Evolutionary conservation across 2,888 invertebrate species (phyloP).

Genomic region (Monopis laevigella): DNA sequence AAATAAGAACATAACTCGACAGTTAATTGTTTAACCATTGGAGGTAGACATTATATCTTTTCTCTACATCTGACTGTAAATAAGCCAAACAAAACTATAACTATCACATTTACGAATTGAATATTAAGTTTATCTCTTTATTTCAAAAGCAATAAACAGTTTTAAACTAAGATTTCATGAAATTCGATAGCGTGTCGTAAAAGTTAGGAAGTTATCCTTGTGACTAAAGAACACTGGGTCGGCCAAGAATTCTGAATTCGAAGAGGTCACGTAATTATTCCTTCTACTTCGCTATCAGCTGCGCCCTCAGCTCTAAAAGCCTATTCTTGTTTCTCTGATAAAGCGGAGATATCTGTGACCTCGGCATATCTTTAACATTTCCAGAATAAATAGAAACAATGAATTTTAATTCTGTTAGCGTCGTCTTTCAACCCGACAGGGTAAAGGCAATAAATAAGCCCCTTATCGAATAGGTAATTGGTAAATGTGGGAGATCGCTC

Average conservation of each 20-base stretch:
- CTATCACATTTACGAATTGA: no score
- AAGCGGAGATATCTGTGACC: constrained; percentile 57
- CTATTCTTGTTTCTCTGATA: constrained; percentile 60
- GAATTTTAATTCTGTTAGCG: constrained; percentile 57
- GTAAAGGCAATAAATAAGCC: constrained; percentile 49
- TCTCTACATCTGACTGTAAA: no score
- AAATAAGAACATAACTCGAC: no score
- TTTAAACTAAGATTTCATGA: constrained; percentile 31
- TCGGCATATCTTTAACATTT: constrained; percentile 42
- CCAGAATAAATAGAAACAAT: constrained; percentile 61
- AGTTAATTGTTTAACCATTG: no score
- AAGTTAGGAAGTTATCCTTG: constrained; percentile 24
- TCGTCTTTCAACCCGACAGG: constrained; percentile 21
- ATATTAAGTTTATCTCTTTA: no score
- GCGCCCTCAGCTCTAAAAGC: constrained; percentile 52
- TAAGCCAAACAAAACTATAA: no score
- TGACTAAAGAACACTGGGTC: constrained; percentile 28
- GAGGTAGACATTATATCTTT: no score
- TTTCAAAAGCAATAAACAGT: constrained; percentile 28
- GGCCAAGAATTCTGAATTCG: constrained; percentile 32
- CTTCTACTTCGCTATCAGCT: constrained; percentile 34
- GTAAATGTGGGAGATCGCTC: constrained; percentile 52
- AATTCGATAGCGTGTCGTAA: constrained; percentile 34
- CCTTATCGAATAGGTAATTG: constrained; percentile 63
- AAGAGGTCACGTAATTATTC: constrained; percentile 51